These are phyloP conservation scores for Nudaria mundana DNA, from an alignment of 2,888 invertebrate genomes.

Conservation along the genomic window DNA sequence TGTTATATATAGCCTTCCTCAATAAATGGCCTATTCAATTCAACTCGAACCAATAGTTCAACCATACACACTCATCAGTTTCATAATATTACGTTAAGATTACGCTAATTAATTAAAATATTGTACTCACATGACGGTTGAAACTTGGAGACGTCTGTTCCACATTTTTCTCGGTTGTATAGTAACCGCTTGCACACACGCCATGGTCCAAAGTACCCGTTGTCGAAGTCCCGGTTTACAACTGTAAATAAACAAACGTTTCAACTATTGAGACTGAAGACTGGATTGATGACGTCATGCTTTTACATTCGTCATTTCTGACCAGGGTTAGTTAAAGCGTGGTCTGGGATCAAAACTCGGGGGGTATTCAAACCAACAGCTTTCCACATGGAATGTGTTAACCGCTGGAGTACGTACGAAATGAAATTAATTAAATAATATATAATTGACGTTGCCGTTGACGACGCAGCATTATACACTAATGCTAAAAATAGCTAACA, in stretches of 20 bases:
- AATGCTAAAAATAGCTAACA: too few species aligned
- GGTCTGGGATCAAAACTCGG: too few species aligned
- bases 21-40: too few species aligned
- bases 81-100: too few species aligned
- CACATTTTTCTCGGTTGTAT: constrained; percentile 92
- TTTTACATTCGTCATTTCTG: neutral
- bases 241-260: constrained; percentile 60
- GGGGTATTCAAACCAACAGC: too few species aligned
- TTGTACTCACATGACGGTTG: constrained; percentile 88
- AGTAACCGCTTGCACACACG: constrained; percentile 90
- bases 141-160: constrained; percentile 88
- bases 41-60: too few species aligned
- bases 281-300: constrained; percentile 4
- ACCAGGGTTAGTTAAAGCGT: constrained; percentile 9
- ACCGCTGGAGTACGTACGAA: too few species aligned
- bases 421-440: constrained; percentile 8
- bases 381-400: too few species aligned
- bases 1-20: too few species aligned
- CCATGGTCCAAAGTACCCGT: constrained; percentile 94
- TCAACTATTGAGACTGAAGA: neutral
- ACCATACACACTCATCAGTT: too few species aligned
- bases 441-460: constrained; percentile 3
- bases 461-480: constrained; percentile 2
- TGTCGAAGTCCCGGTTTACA: constrained; percentile 84
- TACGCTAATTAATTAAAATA: too few species aligned